Conservation (phyloP, 2,888 invertebrate genomes). For the Ormyrus nitidulus region DNA sequence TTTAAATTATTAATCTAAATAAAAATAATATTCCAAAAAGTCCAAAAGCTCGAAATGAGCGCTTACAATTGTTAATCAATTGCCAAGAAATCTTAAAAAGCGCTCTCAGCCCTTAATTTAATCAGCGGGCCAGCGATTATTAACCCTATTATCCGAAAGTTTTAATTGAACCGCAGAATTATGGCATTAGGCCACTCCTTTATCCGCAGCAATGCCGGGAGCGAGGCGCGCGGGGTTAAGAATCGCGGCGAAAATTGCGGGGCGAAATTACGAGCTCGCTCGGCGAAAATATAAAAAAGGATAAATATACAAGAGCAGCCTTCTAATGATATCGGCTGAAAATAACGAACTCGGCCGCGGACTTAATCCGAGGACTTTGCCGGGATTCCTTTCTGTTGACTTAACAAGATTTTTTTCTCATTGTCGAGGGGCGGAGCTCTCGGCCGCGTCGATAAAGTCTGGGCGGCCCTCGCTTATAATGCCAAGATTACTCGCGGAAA, state of each 20-base stretch:
- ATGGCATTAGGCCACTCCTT: neutral
- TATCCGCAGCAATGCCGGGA: no score
- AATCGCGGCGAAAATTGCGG: conserved; percentile 11
- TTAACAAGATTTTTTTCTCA: conserved; percentile 30
- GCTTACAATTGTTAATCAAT: no score
- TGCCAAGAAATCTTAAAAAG: no score
- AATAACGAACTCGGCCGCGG: conserved; percentile 16
- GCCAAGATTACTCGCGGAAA: conserved; percentile 21
- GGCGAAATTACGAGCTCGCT: conserved; percentile 29
- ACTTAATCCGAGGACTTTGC: neutral
- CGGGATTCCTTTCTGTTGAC: neutral
- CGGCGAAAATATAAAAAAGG: conserved; percentile 18
- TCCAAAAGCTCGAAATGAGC: no score
- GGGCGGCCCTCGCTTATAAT: neutral
- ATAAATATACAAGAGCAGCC: conserved; percentile 18
- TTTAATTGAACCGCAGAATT: neutral
- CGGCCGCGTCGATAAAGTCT: conserved; percentile 15
- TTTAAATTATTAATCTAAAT: no score
- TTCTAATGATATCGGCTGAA: conserved; percentile 30
- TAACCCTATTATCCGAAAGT: no score
- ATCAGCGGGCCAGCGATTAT: no score
- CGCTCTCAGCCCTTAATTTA: no score
- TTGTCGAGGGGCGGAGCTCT: neutral
- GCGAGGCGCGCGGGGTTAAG: neutral
- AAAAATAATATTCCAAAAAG: no score